Evolutionary conservation across 1,140 invertebrate genomes (phyloP).

Genomic region (Cherax destructor): DNA sequence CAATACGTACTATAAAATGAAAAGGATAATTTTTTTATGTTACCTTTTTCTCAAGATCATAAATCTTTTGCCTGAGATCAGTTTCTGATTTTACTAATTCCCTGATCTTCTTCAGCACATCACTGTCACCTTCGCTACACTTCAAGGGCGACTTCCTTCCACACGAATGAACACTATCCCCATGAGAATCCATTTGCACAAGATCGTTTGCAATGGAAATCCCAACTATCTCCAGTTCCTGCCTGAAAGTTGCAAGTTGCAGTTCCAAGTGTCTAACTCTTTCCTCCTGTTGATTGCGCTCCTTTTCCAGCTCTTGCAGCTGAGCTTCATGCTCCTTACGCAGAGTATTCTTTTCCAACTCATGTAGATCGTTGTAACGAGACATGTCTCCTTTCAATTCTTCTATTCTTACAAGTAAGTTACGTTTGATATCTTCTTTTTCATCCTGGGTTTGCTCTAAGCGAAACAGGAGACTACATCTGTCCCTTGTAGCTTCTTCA

Average conservation of each 20-base stretch:
- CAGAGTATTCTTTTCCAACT: constrained; percentile 68
- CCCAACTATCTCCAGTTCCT: constrained; percentile 68
- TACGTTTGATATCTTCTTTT: constrained; percentile 68
- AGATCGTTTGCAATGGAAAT: constrained; percentile 47
- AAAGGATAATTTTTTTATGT: not conserved
- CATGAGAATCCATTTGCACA: constrained; percentile 47
- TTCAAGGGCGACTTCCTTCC: constrained; percentile 24
- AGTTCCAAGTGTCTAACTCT: constrained; percentile 52
- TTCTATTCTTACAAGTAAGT: constrained; percentile 71
- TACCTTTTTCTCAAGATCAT: constrained; percentile 80
- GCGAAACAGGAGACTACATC: constrained; percentile 44
- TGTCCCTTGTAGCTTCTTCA: constrained; percentile 51
- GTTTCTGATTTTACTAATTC: constrained; percentile 67
- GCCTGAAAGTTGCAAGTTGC: constrained; percentile 57
- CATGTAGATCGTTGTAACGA: constrained; percentile 56
- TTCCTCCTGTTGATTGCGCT: constrained; percentile 40
- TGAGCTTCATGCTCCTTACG: constrained; percentile 49
- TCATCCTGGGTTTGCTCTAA: constrained; percentile 62
- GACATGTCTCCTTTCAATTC: constrained; percentile 72
- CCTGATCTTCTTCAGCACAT: constrained; percentile 60
- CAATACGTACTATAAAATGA: constrained; percentile 1
- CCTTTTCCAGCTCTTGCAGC: constrained; percentile 47
- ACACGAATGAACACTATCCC: constrained; percentile 7
- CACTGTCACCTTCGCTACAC: constrained; percentile 12
- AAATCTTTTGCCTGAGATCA: constrained; percentile 77